A percentile compares a stretch with the other conserved stretches of the same genome.
These are phyloP conservation scores for Pogonocichla stellata DNA, from an alignment of 2,113 vertebrate genomes.

Conservation along the genomic window DNA sequence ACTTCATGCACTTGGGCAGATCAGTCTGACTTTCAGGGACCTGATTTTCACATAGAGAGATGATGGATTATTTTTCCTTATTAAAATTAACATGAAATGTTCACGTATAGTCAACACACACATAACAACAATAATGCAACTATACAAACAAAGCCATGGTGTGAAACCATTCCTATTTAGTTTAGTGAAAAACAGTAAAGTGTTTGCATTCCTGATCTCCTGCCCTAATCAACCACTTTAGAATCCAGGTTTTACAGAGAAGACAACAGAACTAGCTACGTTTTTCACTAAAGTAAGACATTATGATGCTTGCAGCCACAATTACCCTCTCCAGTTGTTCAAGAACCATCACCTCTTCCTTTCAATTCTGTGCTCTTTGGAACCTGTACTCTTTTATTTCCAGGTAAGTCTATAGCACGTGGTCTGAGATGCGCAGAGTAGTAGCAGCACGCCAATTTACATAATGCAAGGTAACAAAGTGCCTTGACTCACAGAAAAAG, in stretches of 20 bases:
- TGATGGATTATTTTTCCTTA: background rate
- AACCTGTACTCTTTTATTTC: background rate
- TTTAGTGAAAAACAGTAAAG: background rate
- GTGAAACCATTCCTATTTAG: background rate
- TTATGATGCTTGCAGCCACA: background rate
- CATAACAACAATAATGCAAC: background rate
- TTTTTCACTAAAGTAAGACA: background rate
- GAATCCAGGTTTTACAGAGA: background rate
- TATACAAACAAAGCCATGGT: background rate
- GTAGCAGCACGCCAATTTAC: fast-evolving
- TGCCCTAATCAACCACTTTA: background rate
- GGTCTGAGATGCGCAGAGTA: background rate
- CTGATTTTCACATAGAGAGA: background rate
- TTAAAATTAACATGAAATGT: background rate
- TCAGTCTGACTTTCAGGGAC: background rate
- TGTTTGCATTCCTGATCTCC: background rate
- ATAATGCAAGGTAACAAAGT: background rate
- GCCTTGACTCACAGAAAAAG: background rate
- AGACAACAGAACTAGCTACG: background rate
- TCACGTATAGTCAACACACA: background rate
- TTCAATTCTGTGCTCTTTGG: background rate
- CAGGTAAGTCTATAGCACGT: fast-evolving
- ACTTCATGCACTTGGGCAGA: background rate
- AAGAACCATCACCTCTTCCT: background rate
- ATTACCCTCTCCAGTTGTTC: background rate